Percentiles rank a stretch among this genome's conserved stretches.
Conservation (phyloP, 2,113 vertebrate genomes). For the Paradoxurus hermaphroditus region DNA sequence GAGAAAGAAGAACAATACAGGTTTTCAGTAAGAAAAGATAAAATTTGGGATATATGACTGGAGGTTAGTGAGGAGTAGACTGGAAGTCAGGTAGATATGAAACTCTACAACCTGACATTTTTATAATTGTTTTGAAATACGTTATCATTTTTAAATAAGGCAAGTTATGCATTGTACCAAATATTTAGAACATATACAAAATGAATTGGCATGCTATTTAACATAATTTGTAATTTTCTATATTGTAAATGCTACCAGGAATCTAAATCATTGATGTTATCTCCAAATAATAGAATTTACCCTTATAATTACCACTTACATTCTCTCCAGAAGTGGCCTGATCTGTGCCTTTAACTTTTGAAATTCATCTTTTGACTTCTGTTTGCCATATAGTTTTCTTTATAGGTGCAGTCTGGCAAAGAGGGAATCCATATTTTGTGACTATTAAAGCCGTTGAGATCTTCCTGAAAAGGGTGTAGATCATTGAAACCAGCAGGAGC, state of each 20-base stretch:
- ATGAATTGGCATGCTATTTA: slow-evolving; percentile 9
- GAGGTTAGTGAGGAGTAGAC: background rate
- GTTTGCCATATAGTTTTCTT: slow-evolving; percentile 4
- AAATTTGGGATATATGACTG: background rate
- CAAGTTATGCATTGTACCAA: slow-evolving; percentile 44
- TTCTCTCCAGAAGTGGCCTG: background rate
- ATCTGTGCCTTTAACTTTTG: slow-evolving; percentile 28
- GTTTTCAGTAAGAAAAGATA: slow-evolving; percentile 25
- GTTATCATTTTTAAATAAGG: slow-evolving; percentile 46
- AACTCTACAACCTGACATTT: background rate
- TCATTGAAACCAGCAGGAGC: background rate
- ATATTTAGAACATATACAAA: slow-evolving; percentile 24
- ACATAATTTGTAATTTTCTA: slow-evolving; percentile 9
- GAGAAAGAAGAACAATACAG: background rate
- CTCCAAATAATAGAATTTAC: background rate
- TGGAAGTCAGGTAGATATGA: background rate
- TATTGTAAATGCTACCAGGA: slow-evolving; percentile 13
- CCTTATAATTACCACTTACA: background rate
- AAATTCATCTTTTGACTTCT: slow-evolving; percentile 11
- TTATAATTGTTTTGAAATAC: slow-evolving; percentile 14
- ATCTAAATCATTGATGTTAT: background rate
- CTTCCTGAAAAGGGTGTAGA: background rate
- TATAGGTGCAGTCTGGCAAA: background rate
- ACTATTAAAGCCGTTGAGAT: background rate
- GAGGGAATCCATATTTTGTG: background rate